Base-by-base conservation (phyloP, 2,113 vertebrate species). In the Sylvietta virens region DNA sequence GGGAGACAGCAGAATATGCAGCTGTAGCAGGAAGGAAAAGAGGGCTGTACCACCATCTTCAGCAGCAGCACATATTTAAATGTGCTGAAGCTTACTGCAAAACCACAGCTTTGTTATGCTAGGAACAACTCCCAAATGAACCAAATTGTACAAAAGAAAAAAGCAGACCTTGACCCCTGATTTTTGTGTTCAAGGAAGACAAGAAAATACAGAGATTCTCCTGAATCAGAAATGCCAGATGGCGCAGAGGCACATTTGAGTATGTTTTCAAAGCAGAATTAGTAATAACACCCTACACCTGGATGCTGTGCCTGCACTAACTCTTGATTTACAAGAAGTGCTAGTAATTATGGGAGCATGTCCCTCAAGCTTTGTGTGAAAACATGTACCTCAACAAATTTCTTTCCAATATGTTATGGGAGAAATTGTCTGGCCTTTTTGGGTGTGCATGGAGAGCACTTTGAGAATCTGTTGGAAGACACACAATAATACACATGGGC, bases 41-140 rank as follows among this genome's bases (percentile, higher is more conserved):
- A 78, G 35, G 80, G 13, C 31, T 56, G 37, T 15, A 35, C 50
- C 61, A 74, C 44, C 85, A 72, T 42, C 66, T 95, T 48, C 81
- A 93, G 81, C 53, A 85, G 61, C 58, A 85, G 85, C 50, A 76
- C 12, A 22, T 42, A 72, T 69, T 87, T 76, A 85, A 81, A 85
- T 80, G 65, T 94, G 78, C 73, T 90, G 85, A 94, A 90, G 88
- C 74, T 60, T 40, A 48, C 66, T 88, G 74, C 31, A 90, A 85
- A 93, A 40, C 22, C 37, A 48, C 57, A 60, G 48, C 26, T 93
- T 85, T 13, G 18, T 85, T 91, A 67, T 37, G 33, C 54, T 64
- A 71, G 26, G 37, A 92, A 85, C 37, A 81, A 18, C 53, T 88
- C 70, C 73, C n/a, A n/a, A 35, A 87, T 71, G 48, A 90, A 82